These are phyloP conservation scores for Colossoma macropomum DNA, from an alignment of 2,113 vertebrate species.

Conservation along the genomic window DNA sequence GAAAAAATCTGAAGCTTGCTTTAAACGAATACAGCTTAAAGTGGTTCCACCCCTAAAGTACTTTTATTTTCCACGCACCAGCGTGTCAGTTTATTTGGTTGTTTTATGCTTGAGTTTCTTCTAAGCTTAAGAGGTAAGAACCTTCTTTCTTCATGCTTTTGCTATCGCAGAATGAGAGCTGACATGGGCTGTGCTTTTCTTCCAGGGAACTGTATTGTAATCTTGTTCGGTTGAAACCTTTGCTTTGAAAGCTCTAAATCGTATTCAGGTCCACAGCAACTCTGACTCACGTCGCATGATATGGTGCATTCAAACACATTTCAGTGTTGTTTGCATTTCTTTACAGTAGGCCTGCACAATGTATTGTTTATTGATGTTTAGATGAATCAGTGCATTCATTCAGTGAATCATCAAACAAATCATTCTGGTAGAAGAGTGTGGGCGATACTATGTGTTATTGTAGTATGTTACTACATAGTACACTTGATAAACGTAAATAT, in stretches of 20 bases:
- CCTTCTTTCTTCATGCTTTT: neutral
- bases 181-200: neutral
- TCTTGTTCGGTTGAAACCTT: neutral
- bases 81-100: neutral
- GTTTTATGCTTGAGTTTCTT: neutral
- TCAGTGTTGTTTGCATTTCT: neutral
- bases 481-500: too few species aligned
- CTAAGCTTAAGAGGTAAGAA: neutral
- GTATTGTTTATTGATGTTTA: too few species aligned
- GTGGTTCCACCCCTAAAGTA: neutral
- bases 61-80: neutral
- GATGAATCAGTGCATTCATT: too few species aligned
- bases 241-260: neutral
- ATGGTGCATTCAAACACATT: neutral
- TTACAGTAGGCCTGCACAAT: too few species aligned
- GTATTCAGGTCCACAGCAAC: too few species aligned
- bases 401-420: too few species aligned
- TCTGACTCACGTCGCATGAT: neutral
- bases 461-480: too few species aligned
- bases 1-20: neutral
- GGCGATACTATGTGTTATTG: too few species aligned
- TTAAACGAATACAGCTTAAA: neutral
- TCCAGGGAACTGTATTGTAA: neutral
- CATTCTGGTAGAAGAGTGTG: too few species aligned
- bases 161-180: neutral